A percentile compares a stretch with the other conserved stretches of the same genome.
phyloP scores from a whole-genome alignment of 2,113 vertebrate species.

The Saccopteryx leptura region DNA sequence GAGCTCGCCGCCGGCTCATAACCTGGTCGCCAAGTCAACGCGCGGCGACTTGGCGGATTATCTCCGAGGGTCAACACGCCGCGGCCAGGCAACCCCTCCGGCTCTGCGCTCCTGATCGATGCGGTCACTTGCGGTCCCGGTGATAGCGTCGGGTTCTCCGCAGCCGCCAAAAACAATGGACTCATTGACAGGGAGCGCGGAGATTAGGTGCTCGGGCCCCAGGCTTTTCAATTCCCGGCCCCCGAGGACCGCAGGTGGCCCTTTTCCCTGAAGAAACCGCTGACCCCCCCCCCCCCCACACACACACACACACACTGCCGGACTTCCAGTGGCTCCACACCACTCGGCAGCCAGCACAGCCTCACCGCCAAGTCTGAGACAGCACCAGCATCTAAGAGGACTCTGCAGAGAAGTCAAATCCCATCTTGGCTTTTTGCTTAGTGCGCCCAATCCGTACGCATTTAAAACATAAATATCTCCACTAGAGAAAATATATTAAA shows the following conservation, averaged over 20 bases:
- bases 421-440: not conserved
- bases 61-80: slow-evolving; percentile 92
- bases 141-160: slow-evolving; percentile 84
- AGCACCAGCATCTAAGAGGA: not conserved
- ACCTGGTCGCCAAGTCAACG: slow-evolving; percentile 93
- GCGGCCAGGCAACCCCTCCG: slow-evolving; percentile 76
- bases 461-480: not conserved
- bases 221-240: not conserved
- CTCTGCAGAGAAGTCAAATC: not conserved
- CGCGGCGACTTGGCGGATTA: slow-evolving; percentile 88
- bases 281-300: too few species aligned
- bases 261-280: slow-evolving; percentile 71
- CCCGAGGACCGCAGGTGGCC: slow-evolving; percentile 67
- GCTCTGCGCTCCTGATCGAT: slow-evolving; percentile 90
- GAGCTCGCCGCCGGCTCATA: slow-evolving; percentile 86
- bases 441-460: not conserved
- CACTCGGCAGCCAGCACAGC: not conserved
- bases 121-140: slow-evolving; percentile 83
- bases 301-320: not conserved
- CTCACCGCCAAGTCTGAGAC: rapidly evolving
- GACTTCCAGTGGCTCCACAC: not conserved
- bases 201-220: slow-evolving; percentile 51
- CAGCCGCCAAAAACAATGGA: slow-evolving; percentile 84
- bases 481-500: not conserved
- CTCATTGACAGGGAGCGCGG: slow-evolving; percentile 67